Percentiles rank a stretch among this genome's conserved stretches.
phyloP scores from a whole-genome alignment of 2,113 vertebrate genomes.

The Rissa tridactyla region DNA sequence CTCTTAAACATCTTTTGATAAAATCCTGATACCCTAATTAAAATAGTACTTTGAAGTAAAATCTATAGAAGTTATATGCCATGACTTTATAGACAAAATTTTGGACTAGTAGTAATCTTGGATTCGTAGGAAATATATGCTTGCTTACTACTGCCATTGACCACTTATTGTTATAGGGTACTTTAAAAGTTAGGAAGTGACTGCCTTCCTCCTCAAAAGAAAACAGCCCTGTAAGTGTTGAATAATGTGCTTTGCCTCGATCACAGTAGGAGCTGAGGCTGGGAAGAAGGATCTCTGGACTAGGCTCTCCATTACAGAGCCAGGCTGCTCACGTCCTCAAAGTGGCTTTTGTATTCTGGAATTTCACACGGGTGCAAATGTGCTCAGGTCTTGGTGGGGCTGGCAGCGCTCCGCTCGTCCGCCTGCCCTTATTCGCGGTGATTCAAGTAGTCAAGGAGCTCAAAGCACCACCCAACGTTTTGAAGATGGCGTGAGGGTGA shows the following conservation, averaged over 20 bases:
- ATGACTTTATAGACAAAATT: background rate
- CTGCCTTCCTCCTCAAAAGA: background rate
- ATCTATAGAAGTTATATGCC: background rate
- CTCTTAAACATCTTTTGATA: background rate
- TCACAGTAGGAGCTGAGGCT: rapidly evolving
- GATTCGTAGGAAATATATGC: rapidly evolving
- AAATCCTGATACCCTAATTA: background rate
- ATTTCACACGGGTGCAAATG: rapidly evolving
- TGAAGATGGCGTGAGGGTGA: rapidly evolving
- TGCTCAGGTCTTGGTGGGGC: rapidly evolving
- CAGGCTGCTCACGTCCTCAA: rapidly evolving
- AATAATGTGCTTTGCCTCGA: background rate
- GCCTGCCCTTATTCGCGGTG: rapidly evolving
- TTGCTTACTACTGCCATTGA: background rate
- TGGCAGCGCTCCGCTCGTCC: rapidly evolving
- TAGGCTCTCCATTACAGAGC: rapidly evolving
- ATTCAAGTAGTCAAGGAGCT: background rate
- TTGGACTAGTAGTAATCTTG: background rate
- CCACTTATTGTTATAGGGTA: background rate
- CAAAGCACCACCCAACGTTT: rapidly evolving
- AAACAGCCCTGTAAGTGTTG: too few relatives aligned
- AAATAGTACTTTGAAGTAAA: background rate
- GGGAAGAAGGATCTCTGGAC: too few relatives aligned
- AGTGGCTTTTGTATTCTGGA: background rate
- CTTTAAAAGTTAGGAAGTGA: background rate